Percentiles rank a stretch among this genome's conserved stretches.
Evolutionary conservation across 2,888 invertebrate genomes (phyloP).

Genomic region (Chloromyia formosa): DNA sequence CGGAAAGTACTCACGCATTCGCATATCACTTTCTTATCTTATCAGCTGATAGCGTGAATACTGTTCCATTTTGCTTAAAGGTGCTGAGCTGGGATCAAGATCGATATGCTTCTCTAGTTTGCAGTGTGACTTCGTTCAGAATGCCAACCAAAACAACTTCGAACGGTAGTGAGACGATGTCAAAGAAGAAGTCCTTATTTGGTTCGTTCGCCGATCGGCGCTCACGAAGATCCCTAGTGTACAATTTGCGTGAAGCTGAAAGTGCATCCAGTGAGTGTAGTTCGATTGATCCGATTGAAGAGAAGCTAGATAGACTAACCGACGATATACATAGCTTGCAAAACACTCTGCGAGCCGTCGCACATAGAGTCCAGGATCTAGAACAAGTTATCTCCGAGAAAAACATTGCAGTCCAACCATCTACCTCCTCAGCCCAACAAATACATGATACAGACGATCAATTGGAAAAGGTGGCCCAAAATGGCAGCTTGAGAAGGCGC

Average conservation of each 20-base stretch:
- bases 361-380: conserved; percentile 21
- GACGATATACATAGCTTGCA: conserved; percentile 29
- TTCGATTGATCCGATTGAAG: conserved; percentile 25
- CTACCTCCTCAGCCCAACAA: not conserved
- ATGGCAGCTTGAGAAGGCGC: not conserved
- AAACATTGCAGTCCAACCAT: not conserved
- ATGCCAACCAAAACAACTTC: conserved; percentile 18
- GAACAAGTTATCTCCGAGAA: conserved; percentile 25
- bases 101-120: not conserved
- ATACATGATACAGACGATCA: not conserved
- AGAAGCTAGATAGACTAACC: conserved; percentile 29
- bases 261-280: conserved; percentile 10
- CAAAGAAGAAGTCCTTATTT: conserved; percentile 18
- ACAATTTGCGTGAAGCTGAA: conserved; percentile 33
- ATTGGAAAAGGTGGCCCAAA: not conserved
- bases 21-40: conserved; percentile 22
- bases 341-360: conserved; percentile 29
- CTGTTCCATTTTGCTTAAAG: not conserved
- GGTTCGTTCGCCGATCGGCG: conserved; percentile 28
- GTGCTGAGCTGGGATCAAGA: not conserved
- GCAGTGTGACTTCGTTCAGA: not conserved
- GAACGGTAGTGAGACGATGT: conserved; percentile 10
- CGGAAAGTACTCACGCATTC: not conserved
- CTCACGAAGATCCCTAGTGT: conserved; percentile 27
- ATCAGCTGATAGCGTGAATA: conserved; percentile 26